These are phyloP conservation scores for Choloepus hoffmanni DNA, from an alignment of 2,113 vertebrate species.

Conservation along the genomic window DNA sequence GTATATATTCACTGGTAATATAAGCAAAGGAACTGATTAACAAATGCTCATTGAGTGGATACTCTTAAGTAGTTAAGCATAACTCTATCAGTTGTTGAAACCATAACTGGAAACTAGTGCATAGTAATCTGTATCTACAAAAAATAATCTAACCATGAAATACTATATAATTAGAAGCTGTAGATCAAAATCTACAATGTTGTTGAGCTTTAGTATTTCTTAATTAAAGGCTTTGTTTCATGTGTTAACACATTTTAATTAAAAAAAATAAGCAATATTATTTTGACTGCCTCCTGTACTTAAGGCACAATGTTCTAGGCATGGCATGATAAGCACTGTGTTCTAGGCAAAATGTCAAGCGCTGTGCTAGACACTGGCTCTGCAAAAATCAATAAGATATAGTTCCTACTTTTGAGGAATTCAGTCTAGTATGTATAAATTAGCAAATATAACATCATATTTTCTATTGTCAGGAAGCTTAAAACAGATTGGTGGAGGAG, in stretches of 20 bases:
- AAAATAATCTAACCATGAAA: background rate
- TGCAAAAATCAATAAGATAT: constrained; percentile 6
- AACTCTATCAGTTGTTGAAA: constrained; percentile 33
- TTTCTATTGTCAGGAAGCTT: constrained; percentile 25
- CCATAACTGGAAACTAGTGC: background rate
- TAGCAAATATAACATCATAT: background rate
- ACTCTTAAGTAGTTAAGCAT: constrained; percentile 5
- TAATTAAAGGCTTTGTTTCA: constrained; percentile 55
- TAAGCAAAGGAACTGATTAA: constrained; percentile 31
- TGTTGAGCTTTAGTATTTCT: constrained; percentile 48
- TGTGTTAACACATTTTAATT: constrained; percentile 63
- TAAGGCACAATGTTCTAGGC: background rate
- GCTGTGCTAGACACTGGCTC: background rate
- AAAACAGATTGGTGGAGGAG: background rate
- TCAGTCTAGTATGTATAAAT: constrained; percentile 39
- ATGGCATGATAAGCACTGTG: background rate
- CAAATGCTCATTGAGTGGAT: background rate
- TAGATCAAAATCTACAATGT: background rate
- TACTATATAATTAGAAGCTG: constrained; percentile 20
- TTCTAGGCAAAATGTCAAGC: background rate
- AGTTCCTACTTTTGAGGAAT: constrained; percentile 39
- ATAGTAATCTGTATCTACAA: constrained; percentile 1
- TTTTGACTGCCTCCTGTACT: background rate
- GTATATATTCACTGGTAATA: background rate
- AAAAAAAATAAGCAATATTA: background rate